These are phyloP conservation scores for Lycocerus yunnanus DNA, from an alignment of 2,888 invertebrate genomes.

Conservation along the genomic window DNA sequence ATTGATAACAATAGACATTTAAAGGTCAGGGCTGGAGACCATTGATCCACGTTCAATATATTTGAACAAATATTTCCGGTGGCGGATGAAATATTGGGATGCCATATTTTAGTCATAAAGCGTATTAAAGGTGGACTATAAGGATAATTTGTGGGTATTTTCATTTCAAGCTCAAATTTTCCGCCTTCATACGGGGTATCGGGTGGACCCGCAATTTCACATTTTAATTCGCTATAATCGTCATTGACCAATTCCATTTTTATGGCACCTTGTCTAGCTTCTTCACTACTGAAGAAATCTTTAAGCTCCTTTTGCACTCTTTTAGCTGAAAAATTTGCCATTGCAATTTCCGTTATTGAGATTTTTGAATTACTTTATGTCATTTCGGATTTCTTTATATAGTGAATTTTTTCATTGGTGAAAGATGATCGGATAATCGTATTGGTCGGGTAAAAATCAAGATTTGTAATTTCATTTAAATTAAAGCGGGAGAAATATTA, in stretches of 20 bases:
- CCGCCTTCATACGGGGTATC: constrained; percentile 99
- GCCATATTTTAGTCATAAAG: constrained; percentile 98
- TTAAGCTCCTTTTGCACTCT: constrained; percentile 97
- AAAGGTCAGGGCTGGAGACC: constrained; percentile 97
- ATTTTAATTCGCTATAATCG: constrained; percentile 88
- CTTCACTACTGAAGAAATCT: constrained; percentile 97
- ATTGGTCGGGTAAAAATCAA: too few species aligned
- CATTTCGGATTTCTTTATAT: too few species aligned
- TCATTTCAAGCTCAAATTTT: constrained; percentile 90
- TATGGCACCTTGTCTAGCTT: constrained; percentile 86
- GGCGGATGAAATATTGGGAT: constrained; percentile 98
- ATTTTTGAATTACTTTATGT: too few species aligned
- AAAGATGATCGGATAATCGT: too few species aligned
- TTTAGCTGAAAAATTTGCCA: constrained; percentile 96
- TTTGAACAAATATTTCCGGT: constrained; percentile 98
- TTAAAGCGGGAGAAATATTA: too few species aligned
- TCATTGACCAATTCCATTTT: constrained; percentile 90
- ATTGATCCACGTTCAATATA: constrained; percentile 97
- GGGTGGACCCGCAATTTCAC: constrained; percentile 96
- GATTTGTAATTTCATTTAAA: too few species aligned
- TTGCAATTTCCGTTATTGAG: too few species aligned
- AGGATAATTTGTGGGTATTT: constrained; percentile 99
- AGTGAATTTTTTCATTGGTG: too few species aligned
- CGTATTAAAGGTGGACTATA: constrained; percentile 99
- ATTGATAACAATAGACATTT: constrained; percentile 93